These are phyloP conservation scores for Chymomyza costata DNA, from an alignment of 1,140 invertebrate species.

Conservation along the genomic window DNA sequence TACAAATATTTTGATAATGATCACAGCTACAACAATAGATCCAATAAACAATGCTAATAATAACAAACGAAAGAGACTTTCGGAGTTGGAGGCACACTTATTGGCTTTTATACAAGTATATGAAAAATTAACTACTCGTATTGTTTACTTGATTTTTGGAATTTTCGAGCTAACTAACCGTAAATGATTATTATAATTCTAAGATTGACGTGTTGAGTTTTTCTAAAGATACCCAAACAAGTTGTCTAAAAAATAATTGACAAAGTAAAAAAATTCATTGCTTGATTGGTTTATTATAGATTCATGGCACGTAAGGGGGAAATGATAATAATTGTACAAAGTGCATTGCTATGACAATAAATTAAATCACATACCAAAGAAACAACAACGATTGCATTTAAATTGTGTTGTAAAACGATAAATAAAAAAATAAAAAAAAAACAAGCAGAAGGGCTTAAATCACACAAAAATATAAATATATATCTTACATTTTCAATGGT, in stretches of 20 bases:
- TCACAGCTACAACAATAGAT: slow-evolving; percentile 40
- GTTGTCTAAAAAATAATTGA: slow-evolving; percentile 1
- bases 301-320: slow-evolving; percentile 44
- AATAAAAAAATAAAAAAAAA: too few species aligned
- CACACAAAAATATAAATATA: too few species aligned
- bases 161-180: too few species aligned
- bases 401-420: too few species aligned
- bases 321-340: slow-evolving; percentile 53
- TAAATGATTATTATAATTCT: too few species aligned
- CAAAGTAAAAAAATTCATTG: slow-evolving; percentile 24
- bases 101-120: too few species aligned
- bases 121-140: slow-evolving; percentile 45
- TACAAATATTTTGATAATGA: slow-evolving; percentile 68
- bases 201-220: slow-evolving; percentile 34
- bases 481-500: too few species aligned
- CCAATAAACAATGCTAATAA: slow-evolving; percentile 63
- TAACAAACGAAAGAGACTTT: slow-evolving; percentile 17
- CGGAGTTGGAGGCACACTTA: slow-evolving; percentile 40
- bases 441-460: too few species aligned
- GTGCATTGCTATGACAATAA: slow-evolving; percentile 40
- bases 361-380: slow-evolving; percentile 24
- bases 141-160: too few species aligned
- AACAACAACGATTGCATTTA: slow-evolving; percentile 38
- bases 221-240: slow-evolving; percentile 21
- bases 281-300: slow-evolving; percentile 30